Evolutionary conservation across 1,140 invertebrate species (phyloP), one percentile per base, ranked within the genome.

Genomic region (Muscidifurax raptorellus): DNA sequence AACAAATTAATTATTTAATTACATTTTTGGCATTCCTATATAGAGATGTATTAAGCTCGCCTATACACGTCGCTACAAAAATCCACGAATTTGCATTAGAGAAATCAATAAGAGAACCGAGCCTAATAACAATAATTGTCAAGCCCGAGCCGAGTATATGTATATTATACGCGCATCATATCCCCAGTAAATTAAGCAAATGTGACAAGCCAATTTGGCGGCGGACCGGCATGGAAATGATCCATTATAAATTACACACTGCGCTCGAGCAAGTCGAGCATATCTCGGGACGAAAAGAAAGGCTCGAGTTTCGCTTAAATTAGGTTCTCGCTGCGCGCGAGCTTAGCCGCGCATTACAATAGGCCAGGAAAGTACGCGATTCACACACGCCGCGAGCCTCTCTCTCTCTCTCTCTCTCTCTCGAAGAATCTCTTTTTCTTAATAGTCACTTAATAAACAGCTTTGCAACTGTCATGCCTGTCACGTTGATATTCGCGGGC

Each of bases 371-470:
- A 75, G 80, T 82, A 66, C 72, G 72, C 47, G 74, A 82, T 82
- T 52, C 80, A 67, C 28, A 15, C 47, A 52, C 18, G 18, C 47
- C n/a, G n/a, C n/a, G n/a, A n/a, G n/a, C n/a, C n/a, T n/a, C n/a
- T n/a, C n/a, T n/a, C n/a, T n/a, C n/a, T n/a, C n/a, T n/a, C n/a
- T n/a, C n/a, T n/a, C n/a, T n/a, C n/a, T n/a, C n/a, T n/a, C 22
- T 32, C 52, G 59, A 44, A 84, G 67, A 79, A 84, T 84, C 82
- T 79, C 76, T 74, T 79, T 82, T 79, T 84, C 66, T 84, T 79
- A 84, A 84, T 84, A 84, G 82, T 84, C 82, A 84, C 76, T 84
- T 84, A 84, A 84, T 84, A 84, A 84, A 84, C 76, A 79, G 82
- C 82, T 84, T 78, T 84, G 76, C 82, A 84, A 84, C 76, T 79